phyloP scores from a whole-genome alignment of 2,797 vertebrate genomes.

The Nasua narica region DNA sequence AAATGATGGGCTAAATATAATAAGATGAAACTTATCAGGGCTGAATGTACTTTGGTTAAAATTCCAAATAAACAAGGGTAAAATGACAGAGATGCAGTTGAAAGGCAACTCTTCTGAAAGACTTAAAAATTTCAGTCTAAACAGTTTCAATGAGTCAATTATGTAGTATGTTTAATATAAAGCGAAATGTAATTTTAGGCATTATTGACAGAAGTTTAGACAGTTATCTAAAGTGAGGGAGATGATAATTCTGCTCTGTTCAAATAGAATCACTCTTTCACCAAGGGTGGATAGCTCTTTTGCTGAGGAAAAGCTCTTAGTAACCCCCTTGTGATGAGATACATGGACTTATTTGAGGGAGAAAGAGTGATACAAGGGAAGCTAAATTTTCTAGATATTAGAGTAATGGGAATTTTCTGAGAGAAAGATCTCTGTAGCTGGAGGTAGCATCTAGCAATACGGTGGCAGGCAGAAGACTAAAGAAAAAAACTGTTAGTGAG shows the following conservation, averaged over 20 bases:
- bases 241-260: not conserved
- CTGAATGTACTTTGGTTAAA: constrained; percentile 41
- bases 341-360: not conserved
- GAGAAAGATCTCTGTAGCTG: not conserved
- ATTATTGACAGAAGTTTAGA: not conserved
- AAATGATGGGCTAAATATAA: constrained; percentile 65
- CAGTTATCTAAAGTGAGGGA: not conserved
- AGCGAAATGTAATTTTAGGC: not conserved
- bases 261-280: not conserved
- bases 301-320: not conserved
- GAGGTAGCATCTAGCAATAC: not conserved
- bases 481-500: not conserved
- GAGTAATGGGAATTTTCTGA: not conserved
- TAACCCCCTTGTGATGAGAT: not conserved
- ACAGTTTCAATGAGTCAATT: not conserved
- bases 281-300: not conserved
- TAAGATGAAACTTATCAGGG: constrained; percentile 43
- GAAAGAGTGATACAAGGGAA: not conserved
- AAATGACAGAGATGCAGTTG: not conserved
- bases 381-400: not conserved
- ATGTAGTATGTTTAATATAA: not conserved
- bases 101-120: constrained; percentile 11
- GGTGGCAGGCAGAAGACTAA: not conserved
- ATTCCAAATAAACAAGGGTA: constrained; percentile 43
- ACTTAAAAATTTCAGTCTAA: not conserved